Percentiles rank a stretch among this genome's conserved stretches.
Conservation (phyloP, 2,888 invertebrate genomes). For the Lucinisca nassula region DNA sequence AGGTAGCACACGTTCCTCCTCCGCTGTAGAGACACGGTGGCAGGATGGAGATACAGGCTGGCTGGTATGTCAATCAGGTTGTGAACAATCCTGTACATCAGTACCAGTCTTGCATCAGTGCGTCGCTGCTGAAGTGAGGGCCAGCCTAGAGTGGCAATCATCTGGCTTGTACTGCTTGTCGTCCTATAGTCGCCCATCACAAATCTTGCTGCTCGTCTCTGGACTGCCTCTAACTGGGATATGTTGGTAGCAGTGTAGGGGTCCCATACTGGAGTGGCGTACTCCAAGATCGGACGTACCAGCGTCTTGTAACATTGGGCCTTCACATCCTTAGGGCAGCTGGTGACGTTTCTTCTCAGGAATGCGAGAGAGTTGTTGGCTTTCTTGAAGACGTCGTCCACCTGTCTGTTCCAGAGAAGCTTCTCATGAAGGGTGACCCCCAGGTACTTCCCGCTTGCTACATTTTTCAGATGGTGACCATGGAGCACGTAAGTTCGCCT, state of each 20-base stretch:
- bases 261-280: slow-evolving; percentile 47
- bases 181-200: not conserved
- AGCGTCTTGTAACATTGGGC: slow-evolving; percentile 32
- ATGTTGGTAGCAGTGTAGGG: slow-evolving; percentile 32
- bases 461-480: not conserved
- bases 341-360: slow-evolving; percentile 34
- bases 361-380: slow-evolving; percentile 1
- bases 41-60: too few relatives aligned
- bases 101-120: not conserved
- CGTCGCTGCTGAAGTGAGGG: not conserved
- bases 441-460: slow-evolving; percentile 12
- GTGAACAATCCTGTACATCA: too few relatives aligned
- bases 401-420: slow-evolving; percentile 20
- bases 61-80: too few relatives aligned
- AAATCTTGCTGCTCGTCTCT: slow-evolving; percentile 31
- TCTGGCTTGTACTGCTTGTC: not conserved
- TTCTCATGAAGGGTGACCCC: slow-evolving; percentile 16
- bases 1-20: too few relatives aligned
- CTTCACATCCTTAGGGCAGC: slow-evolving; percentile 44
- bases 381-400: not conserved
- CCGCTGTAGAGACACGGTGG: too few relatives aligned
- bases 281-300: slow-evolving; percentile 41
- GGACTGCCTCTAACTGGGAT: slow-evolving; percentile 33
- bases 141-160: not conserved
- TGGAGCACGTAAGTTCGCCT: slow-evolving; percentile 2